Evolutionary conservation across 2,797 vertebrate species (phyloP).

Genomic region (Mionectes olivaceus): DNA sequence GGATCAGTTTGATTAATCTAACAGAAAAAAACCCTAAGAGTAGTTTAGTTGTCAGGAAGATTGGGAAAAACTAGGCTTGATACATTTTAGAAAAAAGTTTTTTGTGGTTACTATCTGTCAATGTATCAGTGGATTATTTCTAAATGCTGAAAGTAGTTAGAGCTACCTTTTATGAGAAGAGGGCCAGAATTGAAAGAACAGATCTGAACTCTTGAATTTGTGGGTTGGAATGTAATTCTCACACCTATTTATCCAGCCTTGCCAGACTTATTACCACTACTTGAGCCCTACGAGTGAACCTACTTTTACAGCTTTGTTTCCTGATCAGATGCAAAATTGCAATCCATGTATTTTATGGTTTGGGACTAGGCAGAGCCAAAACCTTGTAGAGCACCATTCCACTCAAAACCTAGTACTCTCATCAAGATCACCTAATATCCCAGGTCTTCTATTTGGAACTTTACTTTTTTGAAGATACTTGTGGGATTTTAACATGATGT

Average conservation of each 20-base stretch:
- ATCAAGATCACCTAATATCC: conserved; percentile 49
- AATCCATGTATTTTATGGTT: conserved; percentile 26
- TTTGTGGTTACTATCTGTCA: neutral
- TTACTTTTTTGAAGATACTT: neutral
- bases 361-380: conserved; percentile 43
- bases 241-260: conserved; percentile 65
- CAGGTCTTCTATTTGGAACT: conserved; percentile 2
- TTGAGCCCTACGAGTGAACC: conserved; percentile 49
- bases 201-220: conserved; percentile 52
- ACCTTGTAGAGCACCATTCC: neutral
- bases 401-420: conserved; percentile 11
- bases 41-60: neutral
- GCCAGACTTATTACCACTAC: conserved; percentile 51
- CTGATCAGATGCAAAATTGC: conserved; percentile 55
- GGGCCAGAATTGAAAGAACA: conserved; percentile 66
- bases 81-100: neutral
- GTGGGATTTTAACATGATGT: conserved; percentile 42
- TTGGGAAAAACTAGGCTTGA: neutral
- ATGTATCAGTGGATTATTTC: conserved; percentile 41
- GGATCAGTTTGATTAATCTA: neutral
- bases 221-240: conserved; percentile 62
- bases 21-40: neutral
- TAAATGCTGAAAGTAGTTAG: conserved; percentile 39
- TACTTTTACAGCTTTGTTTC: conserved; percentile 64
- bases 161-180: conserved; percentile 19